These are phyloP conservation scores for Gryllus bimaculatus DNA, from an alignment of 1,140 invertebrate genomes.

Conservation along the genomic window DNA sequence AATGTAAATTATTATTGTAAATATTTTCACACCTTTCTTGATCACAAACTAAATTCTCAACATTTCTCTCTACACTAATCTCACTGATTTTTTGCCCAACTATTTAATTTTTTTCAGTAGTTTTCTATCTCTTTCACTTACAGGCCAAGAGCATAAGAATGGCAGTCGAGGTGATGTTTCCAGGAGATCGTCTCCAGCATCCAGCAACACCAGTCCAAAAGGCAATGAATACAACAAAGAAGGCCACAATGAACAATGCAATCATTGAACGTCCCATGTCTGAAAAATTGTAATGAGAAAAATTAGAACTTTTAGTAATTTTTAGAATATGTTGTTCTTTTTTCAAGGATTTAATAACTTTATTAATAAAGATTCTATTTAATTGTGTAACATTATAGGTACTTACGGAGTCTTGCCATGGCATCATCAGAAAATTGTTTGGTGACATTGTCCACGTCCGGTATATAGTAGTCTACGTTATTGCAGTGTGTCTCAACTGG, in stretches of 20 bases:
- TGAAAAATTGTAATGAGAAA: conserved; percentile 31
- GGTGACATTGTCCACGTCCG: conserved; percentile 72
- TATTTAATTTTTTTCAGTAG: too few relatives aligned
- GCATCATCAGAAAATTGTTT: conserved; percentile 70
- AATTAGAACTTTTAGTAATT: neutral
- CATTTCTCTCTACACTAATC: too few relatives aligned
- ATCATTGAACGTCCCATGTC: conserved; percentile 87
- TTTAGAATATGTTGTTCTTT: neutral
- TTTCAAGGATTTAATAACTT: neutral
- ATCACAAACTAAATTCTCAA: too few relatives aligned
- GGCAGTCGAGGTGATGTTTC: conserved; percentile 86
- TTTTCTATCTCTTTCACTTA: conserved; percentile 41
- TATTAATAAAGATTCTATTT: neutral
- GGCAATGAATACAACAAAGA: conserved; percentile 79
- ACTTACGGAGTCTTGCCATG: conserved; percentile 69
- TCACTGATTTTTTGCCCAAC: too few relatives aligned
- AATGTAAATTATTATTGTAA: too few relatives aligned
- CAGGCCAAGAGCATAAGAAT: conserved; percentile 82
- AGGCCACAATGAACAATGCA: conserved; percentile 81
- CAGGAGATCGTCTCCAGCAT: conserved; percentile 85
- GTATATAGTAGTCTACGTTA: conserved; percentile 89
- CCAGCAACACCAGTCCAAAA: conserved; percentile 89
- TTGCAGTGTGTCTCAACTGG: conserved; percentile 90
- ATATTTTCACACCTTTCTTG: too few relatives aligned
- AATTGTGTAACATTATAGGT: neutral